Base-by-base conservation (phyloP, 1,140 invertebrate species). In the Lanistes nyassanus region DNA sequence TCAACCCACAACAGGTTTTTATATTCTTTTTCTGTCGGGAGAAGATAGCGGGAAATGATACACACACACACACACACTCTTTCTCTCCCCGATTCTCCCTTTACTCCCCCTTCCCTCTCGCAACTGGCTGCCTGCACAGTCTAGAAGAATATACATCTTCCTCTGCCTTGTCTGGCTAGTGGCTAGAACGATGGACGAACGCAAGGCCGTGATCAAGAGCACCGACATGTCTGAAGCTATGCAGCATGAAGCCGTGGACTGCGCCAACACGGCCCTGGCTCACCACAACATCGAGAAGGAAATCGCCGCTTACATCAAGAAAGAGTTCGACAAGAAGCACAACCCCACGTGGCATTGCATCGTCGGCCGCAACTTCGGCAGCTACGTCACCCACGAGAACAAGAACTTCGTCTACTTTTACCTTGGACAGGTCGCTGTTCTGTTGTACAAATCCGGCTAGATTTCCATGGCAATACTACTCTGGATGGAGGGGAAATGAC, bases 241-340 rank as follows among this genome's bases (percentile, higher is more conserved):
- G 98, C 98, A 99, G 92, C 97, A 99, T 89, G 98, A 99, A 91
- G 97, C 98, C 81, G 97, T 99, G 13, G 97, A 99, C 88, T 98
- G 97, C 90, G 97, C 98, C 75, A 98, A 97, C 67, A 96, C 98
- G 79, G 98, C 98, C 6, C 92, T 99, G 74, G 98, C 99, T 90
- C 99, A 99, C 87, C 99, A 97, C 90, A 99, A 99, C 89, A 99
- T 99, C 90, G 98, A 99, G 91, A 99, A 99, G 94, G 97, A 98
- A 86, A 98, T 98, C 85, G 96, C 96, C n/a, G 96, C 96, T 55
- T 98, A 93, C 88, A 97, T 98, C 86, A 98, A 98, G 91, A 98
- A 98, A 90, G 97, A 98, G 88, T 88, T 96, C 95, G 37, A 98
- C 95, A 84, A 97, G 95, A 96, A 95, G 96, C 90, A 82, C 76